Conservation (phyloP, 1,140 invertebrate species). For the Euwallacea fornicatus region DNA sequence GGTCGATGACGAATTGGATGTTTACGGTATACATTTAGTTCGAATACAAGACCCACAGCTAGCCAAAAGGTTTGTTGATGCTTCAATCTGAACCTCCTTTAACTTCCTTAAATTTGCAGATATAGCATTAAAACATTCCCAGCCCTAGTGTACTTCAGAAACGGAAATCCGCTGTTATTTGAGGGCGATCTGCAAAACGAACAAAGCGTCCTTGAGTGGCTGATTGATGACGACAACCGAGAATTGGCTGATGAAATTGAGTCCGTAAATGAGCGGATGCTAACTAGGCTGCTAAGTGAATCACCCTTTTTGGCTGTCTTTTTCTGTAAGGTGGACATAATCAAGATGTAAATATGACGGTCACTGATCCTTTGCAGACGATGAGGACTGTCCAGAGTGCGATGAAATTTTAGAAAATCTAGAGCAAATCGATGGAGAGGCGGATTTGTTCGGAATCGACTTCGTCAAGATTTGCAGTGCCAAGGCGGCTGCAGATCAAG, state of each 20-base stretch:
- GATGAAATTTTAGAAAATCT: constrained; percentile 83
- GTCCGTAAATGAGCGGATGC: constrained; percentile 87
- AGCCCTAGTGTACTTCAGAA: constrained; percentile 88
- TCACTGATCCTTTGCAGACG: constrained; percentile 61
- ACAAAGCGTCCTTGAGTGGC: constrained; percentile 88
- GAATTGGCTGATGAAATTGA: constrained; percentile 94
- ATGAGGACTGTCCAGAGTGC: constrained; percentile 89
- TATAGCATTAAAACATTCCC: constrained; percentile 96
- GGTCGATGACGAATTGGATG: constrained; percentile 91
- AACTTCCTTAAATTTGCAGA: constrained; percentile 7
- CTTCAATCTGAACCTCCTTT: neutral
- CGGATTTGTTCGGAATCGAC: constrained; percentile 90
- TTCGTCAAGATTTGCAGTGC: constrained; percentile 91
- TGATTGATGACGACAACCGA: constrained; percentile 91
- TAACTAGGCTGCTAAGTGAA: constrained; percentile 82
- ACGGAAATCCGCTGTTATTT: constrained; percentile 90
- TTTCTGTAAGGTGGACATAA: constrained; percentile 74
- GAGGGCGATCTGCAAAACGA: constrained; percentile 92
- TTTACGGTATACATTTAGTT: constrained; percentile 92
- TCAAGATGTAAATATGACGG: neutral
- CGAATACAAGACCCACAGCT: constrained; percentile 91
- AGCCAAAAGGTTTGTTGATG: constrained; percentile 66
- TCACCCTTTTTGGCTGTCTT: constrained; percentile 89
- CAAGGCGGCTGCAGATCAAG: constrained; percentile 79
- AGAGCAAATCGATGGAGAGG: constrained; percentile 92